phyloP scores from a whole-genome alignment of 2,113 vertebrate genomes.

The Salvelinus alpinus region DNA sequence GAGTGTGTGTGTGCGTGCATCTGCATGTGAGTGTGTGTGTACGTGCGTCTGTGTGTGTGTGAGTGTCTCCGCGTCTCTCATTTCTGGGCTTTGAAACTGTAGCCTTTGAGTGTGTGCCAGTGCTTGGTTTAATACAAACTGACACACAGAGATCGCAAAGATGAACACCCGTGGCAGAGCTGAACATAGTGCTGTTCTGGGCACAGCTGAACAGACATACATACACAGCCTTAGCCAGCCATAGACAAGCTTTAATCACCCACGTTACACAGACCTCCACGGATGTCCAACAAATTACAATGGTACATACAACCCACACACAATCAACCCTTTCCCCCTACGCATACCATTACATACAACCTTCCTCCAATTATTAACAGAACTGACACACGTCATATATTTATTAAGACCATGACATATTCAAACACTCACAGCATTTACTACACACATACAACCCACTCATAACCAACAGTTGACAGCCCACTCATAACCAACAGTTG shows the following conservation, averaged over 20 bases:
- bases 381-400: background rate
- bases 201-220: background rate
- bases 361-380: background rate
- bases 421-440: background rate
- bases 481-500: background rate
- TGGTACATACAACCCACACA: background rate
- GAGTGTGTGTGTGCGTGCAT: background rate
- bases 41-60: background rate
- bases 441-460: too few relatives aligned
- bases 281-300: background rate
- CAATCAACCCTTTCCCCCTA: background rate
- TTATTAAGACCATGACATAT: too few relatives aligned
- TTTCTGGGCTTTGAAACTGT: too few relatives aligned
- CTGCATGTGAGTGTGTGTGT: background rate
- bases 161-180: constrained; percentile 3
- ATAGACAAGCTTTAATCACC: background rate
- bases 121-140: constrained; percentile 8
- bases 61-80: too few relatives aligned
- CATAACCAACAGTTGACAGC: background rate
- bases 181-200: background rate
- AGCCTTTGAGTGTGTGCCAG: background rate
- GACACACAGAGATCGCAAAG: constrained; percentile 14
- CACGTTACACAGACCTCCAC: background rate
- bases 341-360: background rate
- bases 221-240: background rate